Percentiles rank a stretch among this genome's conserved stretches.
Evolutionary conservation across 2,888 invertebrate species (phyloP).

Genomic region (Campaea margaritaria): DNA sequence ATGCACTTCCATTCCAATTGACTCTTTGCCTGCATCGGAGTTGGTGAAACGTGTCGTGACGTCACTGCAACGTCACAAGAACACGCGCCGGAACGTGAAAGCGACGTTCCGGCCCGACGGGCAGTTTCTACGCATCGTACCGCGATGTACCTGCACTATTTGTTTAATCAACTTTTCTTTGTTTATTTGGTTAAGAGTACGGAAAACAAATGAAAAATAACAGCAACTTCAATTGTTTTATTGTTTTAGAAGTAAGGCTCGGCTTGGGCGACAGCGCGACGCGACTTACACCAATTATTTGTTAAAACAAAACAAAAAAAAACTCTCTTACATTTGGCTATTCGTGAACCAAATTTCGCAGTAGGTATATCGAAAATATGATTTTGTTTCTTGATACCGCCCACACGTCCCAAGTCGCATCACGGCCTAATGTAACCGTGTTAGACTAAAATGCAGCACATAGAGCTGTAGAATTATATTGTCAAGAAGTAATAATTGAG

Average conservation of each 20-base stretch:
- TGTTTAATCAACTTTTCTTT: slow-evolving; percentile 10
- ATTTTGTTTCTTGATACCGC: too few species aligned
- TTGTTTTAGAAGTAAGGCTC: too few species aligned
- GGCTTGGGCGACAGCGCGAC: too few species aligned
- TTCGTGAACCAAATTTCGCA: too few species aligned
- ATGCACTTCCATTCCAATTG: slow-evolving; percentile 39
- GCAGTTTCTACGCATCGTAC: slow-evolving; percentile 67
- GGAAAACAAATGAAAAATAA: neutral
- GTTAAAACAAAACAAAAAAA: too few species aligned
- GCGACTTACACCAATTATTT: too few species aligned
- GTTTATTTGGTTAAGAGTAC: neutral
- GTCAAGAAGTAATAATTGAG: neutral
- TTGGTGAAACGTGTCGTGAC: slow-evolving; percentile 71
- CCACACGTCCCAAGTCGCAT: too few species aligned
- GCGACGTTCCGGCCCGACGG: slow-evolving; percentile 78
- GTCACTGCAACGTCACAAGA: slow-evolving; percentile 49
- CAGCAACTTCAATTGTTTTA: neutral
- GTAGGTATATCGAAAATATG: too few species aligned
- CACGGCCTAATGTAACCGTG: too few species aligned
- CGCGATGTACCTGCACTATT: slow-evolving; percentile 29
- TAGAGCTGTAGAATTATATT: neutral
- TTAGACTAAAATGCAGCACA: too few species aligned
- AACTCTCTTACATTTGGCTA: too few species aligned
- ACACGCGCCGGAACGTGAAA: slow-evolving; percentile 60
- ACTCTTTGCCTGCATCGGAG: slow-evolving; percentile 42